Evolutionary conservation across 2,888 invertebrate genomes (phyloP).

Genomic region (Drosophila infuscata): DNA sequence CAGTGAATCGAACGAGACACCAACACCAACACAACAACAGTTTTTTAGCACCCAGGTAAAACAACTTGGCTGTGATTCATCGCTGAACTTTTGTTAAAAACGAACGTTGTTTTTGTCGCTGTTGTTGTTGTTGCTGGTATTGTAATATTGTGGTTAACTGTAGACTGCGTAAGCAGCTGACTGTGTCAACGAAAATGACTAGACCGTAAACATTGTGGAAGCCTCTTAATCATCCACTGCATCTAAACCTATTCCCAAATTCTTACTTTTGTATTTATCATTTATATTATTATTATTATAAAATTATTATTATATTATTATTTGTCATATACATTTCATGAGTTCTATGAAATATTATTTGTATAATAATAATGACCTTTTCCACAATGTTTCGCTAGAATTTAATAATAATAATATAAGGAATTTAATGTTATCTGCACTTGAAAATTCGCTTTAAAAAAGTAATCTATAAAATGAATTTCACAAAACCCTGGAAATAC

Average conservation of each 20-base stretch:
- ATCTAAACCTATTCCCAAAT: constrained; percentile 6
- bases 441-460: not conserved
- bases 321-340: not conserved
- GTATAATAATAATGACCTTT: no score
- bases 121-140: constrained; percentile 14
- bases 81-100: constrained; percentile 26
- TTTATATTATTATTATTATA: not conserved
- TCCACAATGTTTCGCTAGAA: not conserved
- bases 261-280: not conserved
- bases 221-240: constrained; percentile 57
- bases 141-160: constrained; percentile 56
- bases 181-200: constrained; percentile 15
- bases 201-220: constrained; percentile 1
- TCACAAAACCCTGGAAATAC: not conserved
- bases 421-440: no score
- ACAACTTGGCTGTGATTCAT: constrained; percentile 62
- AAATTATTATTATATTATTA: no score
- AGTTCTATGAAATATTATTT: not conserved
- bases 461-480: not conserved
- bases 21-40: constrained; percentile 36
- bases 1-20: constrained; percentile 47
- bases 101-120: constrained; percentile 8
- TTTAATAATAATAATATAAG: not conserved
- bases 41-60: constrained; percentile 45
- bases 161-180: constrained; percentile 60